These are phyloP conservation scores for Agrotis ipsilon DNA, from an alignment of 2,888 invertebrate species.

Conservation along the genomic window DNA sequence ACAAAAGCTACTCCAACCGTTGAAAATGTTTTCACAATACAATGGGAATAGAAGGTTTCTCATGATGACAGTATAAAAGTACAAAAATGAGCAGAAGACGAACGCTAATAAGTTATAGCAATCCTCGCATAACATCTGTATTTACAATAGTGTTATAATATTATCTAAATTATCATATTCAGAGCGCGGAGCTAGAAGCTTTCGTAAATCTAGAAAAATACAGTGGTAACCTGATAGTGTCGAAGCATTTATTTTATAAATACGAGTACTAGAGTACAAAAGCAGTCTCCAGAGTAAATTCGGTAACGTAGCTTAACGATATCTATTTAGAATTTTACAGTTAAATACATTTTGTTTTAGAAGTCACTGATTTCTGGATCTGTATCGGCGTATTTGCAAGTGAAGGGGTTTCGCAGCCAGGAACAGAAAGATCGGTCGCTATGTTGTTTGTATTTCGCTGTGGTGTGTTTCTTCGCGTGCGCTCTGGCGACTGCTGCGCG, in stretches of 20 bases:
- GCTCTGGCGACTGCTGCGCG: conserved; percentile 88
- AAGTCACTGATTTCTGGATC: conserved; percentile 93
- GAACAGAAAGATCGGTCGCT: conserved; percentile 94
- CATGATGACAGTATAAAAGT: conserved; percentile 85
- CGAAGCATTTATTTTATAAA: conserved; percentile 86
- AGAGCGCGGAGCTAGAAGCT: conserved; percentile 76
- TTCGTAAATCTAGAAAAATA: conserved; percentile 88
- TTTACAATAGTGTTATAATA: conserved; percentile 76
- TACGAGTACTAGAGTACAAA: conserved; percentile 88
- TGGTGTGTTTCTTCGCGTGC: conserved; percentile 89
- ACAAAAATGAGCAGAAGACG: conserved; percentile 86
- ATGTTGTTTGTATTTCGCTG: conserved; percentile 93
- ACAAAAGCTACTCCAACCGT: conserved; percentile 70
- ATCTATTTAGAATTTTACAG: conserved; percentile 76
- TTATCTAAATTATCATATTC: conserved; percentile 67
- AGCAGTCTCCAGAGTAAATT: conserved; percentile 92
- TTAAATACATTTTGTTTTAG: conserved; percentile 78
- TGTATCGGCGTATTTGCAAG: conserved; percentile 94
- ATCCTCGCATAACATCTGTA: conserved; percentile 79
- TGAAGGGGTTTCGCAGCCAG: conserved; percentile 94
- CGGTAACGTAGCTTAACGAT: conserved; percentile 90
- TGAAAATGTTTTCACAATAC: conserved; percentile 61
- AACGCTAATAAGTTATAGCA: conserved; percentile 73
- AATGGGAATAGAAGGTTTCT: conserved; percentile 66
- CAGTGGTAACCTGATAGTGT: conserved; percentile 88